phyloP scores from a whole-genome alignment of 2,113 vertebrate species.

The Crotalus horridus region DNA sequence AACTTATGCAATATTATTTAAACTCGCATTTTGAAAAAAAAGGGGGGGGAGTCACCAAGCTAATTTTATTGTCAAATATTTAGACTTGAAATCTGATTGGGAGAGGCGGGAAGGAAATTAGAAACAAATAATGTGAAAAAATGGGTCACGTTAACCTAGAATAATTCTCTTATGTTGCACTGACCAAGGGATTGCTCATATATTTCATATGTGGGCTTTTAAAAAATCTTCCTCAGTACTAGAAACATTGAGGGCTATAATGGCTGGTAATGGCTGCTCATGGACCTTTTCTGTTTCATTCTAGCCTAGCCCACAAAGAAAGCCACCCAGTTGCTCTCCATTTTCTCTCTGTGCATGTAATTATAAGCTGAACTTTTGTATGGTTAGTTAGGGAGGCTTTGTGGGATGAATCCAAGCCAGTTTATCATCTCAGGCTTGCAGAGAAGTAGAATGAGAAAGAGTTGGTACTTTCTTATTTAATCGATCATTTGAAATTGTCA shows the following conservation, averaged over 20 bases:
- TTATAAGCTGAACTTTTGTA: background rate
- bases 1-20: background rate
- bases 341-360: background rate
- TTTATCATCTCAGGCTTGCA: background rate
- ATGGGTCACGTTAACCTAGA: background rate
- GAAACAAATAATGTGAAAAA: background rate
- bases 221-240: background rate
- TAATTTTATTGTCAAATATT: background rate
- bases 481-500: background rate
- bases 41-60: background rate
- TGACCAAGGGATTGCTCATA: background rate
- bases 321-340: background rate
- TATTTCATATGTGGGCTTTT: background rate
- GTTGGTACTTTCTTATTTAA: background rate
- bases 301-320: background rate
- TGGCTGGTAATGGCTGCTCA: background rate
- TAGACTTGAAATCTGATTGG: background rate
- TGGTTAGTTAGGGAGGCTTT: background rate
- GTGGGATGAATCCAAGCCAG: background rate
- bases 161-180: background rate
- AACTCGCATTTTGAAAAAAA: background rate
- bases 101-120: background rate
- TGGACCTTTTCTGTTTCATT: background rate
- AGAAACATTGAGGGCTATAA: background rate
- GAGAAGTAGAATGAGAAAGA: background rate